Evolutionary conservation across 2,113 vertebrate genomes (phyloP).

Genomic region (Clarias batrachus): DNA sequence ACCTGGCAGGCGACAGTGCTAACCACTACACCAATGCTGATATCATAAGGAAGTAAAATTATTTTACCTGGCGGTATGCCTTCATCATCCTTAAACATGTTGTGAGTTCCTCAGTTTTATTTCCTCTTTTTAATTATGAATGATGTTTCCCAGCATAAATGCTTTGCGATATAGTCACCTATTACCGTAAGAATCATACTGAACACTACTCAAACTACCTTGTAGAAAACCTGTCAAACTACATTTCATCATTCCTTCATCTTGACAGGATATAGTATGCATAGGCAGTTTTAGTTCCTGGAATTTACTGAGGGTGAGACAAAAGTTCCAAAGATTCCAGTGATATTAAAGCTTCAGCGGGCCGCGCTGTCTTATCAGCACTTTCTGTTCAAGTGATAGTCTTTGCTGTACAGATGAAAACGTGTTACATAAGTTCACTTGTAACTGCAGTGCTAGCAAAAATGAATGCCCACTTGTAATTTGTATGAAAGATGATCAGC

Average conservation of each 20-base stretch:
- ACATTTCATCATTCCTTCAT: not conserved
- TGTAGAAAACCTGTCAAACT: not conserved
- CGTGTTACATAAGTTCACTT: too few species aligned
- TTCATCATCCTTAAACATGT: not conserved
- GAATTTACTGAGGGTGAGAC: not conserved
- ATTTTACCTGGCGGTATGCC: not conserved
- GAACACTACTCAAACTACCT: not conserved
- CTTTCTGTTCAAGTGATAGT: too few species aligned
- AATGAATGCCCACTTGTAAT: too few species aligned
- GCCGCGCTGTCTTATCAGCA: too few species aligned
- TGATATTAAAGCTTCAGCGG: too few species aligned
- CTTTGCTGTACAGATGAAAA: too few species aligned
- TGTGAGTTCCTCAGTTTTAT: not conserved
- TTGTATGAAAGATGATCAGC: too few species aligned
- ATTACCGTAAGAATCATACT: not conserved
- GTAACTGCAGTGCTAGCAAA: too few species aligned
- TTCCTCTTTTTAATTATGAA: not conserved
- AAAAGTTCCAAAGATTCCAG: too few species aligned
- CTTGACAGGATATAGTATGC: too few species aligned
- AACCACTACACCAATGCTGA: not conserved
- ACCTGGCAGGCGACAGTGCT: too few species aligned
- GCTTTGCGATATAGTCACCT: not conserved
- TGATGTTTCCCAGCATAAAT: not conserved
- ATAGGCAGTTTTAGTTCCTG: not conserved
- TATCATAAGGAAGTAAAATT: not conserved